A percentile compares a stretch with the other conserved stretches of the same genome.
Conservation (phyloP, 2,113 vertebrate genomes). For the Callopanchax toddi region DNA sequence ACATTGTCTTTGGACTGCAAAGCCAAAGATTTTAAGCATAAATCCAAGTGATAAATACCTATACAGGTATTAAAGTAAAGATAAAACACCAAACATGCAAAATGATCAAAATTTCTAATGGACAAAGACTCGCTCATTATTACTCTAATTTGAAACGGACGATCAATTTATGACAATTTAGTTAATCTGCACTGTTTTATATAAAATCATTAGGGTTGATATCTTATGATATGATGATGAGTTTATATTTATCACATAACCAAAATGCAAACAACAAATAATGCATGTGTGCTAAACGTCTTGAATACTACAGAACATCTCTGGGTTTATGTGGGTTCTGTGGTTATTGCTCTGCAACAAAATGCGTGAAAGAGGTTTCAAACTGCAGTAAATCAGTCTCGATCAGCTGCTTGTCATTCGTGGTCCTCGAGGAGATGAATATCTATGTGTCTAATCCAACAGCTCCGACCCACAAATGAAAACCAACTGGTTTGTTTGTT, state of each 20-base stretch:
- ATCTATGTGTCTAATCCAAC: constrained; percentile 69
- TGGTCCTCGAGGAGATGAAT: constrained; percentile 63
- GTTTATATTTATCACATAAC: too few relatives aligned
- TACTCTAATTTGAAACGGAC: too few relatives aligned
- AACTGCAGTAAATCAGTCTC: background rate
- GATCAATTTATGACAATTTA: too few relatives aligned
- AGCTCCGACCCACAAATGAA: constrained; percentile 65
- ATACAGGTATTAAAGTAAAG: too few relatives aligned
- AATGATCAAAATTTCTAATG: too few relatives aligned
- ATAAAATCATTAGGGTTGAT: too few relatives aligned
- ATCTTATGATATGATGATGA: too few relatives aligned
- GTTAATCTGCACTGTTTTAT: too few relatives aligned
- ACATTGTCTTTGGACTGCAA: background rate
- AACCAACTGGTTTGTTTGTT: constrained; percentile 81
- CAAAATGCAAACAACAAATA: too few relatives aligned
- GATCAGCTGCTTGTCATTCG: constrained; percentile 58
- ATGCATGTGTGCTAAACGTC: background rate
- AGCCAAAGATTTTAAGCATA: background rate
- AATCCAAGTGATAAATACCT: background rate
- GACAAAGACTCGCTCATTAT: too few relatives aligned
- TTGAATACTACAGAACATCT: too few relatives aligned
- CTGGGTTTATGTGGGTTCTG: background rate
- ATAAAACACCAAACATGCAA: too few relatives aligned
- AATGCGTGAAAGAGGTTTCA: background rate
- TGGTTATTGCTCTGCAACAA: background rate